These are phyloP conservation scores for Timema podura DNA, from an alignment of 2,888 invertebrate genomes.

Conservation along the genomic window DNA sequence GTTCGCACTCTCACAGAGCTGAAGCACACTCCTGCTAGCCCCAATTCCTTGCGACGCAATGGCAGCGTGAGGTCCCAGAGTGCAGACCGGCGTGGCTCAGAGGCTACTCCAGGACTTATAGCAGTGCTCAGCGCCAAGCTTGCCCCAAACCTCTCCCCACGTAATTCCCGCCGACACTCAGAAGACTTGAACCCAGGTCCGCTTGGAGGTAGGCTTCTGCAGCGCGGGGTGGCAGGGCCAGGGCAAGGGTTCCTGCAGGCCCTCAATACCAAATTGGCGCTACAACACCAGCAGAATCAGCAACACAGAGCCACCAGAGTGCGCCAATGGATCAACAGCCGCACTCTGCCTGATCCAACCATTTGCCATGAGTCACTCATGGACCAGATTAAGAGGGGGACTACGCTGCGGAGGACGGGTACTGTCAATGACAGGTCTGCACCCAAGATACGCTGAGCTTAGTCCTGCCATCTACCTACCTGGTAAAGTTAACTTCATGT, in stretches of 20 bases:
- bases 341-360: conserved; percentile 64
- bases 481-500: no score
- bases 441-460: conserved; percentile 71
- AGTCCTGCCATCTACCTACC: neutral
- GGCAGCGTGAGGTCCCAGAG: conserved; percentile 51
- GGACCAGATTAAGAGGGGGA: conserved; percentile 89
- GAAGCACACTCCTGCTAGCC: conserved; percentile 83
- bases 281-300: conserved; percentile 43
- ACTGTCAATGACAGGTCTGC: conserved; percentile 81
- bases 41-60: conserved; percentile 49
- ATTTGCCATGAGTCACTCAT: conserved; percentile 83
- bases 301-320: conserved; percentile 60
- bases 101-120: conserved; percentile 53
- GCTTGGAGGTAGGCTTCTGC: conserved; percentile 13
- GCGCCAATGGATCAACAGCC: conserved; percentile 60
- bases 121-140: conserved; percentile 69
- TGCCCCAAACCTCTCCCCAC: conserved; percentile 57
- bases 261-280: conserved; percentile 70
- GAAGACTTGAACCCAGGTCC: conserved; percentile 41
- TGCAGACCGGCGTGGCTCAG: conserved; percentile 50
- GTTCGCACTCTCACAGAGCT: conserved; percentile 80
- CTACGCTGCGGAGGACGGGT: conserved; percentile 72
- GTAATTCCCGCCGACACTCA: conserved; percentile 51
- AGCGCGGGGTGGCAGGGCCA: conserved; percentile 22
- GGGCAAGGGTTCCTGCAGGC: conserved; percentile 69